Evolutionary conservation across 1,140 invertebrate species (phyloP).

Genomic region (Paraescarpia echinospica): DNA sequence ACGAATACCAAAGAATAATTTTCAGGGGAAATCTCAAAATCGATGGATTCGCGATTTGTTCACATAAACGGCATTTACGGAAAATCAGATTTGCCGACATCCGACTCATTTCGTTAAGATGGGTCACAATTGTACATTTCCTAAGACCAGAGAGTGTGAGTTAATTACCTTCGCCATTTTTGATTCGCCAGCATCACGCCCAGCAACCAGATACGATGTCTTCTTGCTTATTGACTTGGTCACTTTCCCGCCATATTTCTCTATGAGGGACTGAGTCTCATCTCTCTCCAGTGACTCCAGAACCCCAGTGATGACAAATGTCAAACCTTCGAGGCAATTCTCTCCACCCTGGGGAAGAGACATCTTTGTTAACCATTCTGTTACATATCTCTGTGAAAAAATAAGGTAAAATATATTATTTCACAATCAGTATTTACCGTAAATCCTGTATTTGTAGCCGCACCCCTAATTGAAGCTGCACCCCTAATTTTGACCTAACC

Average conservation of each 20-base stretch:
- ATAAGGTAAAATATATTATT: slow-evolving; percentile 3
- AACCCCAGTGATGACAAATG: slow-evolving; percentile 84
- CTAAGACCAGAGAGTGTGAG: neutral
- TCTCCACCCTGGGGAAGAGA: slow-evolving; percentile 67
- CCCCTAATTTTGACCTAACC: no score
- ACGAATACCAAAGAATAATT: no score
- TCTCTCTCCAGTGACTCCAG: slow-evolving; percentile 85
- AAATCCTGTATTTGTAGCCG: no score
- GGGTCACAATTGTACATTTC: neutral
- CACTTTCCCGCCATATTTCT: slow-evolving; percentile 78
- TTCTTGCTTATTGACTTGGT: slow-evolving; percentile 75
- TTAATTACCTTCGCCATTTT: slow-evolving; percentile 75
- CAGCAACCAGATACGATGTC: slow-evolving; percentile 80
- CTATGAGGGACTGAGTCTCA: slow-evolving; percentile 74
- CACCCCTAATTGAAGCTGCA: no score
- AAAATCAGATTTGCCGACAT: no score
- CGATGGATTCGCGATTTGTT: no score
- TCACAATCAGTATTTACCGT: neutral
- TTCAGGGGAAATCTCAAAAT: no score
- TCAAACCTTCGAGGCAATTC: slow-evolving; percentile 68
- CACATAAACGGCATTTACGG: no score
- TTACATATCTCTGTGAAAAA: neutral
- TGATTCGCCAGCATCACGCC: slow-evolving; percentile 79
- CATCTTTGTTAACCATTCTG: neutral
- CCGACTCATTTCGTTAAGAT: no score